Conservation (phyloP, 2,888 invertebrate species). For the Clunio marinus region DNA sequence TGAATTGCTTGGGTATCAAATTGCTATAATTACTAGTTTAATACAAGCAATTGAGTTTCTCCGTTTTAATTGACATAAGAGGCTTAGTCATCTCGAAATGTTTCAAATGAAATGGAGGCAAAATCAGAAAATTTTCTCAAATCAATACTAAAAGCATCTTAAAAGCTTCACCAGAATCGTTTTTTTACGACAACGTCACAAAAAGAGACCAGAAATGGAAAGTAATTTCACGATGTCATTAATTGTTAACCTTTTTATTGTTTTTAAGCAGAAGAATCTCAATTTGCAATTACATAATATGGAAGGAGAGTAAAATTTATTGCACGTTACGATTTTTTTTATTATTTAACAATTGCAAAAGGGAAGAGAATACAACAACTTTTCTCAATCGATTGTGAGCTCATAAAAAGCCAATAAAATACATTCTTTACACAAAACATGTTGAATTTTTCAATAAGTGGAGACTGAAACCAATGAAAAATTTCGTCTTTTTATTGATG, state of each 20-base stretch:
- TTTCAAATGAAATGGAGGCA: too few species aligned
- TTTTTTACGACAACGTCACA: too few species aligned
- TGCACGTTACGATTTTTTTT: constrained; percentile 6
- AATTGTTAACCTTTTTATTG: not conserved
- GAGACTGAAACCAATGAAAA: not conserved
- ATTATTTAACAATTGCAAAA: not conserved
- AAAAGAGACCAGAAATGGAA: too few species aligned
- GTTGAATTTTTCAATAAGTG: constrained; percentile 4
- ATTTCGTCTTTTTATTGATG: not conserved
- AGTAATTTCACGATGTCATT: not conserved
- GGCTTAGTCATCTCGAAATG: too few species aligned
- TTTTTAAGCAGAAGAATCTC: too few species aligned
- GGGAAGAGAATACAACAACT: not conserved
- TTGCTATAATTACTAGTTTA: too few species aligned
- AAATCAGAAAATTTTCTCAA: too few species aligned
- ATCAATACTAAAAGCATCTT: too few species aligned
- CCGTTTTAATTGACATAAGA: too few species aligned
- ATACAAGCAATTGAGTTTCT: too few species aligned
- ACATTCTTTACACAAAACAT: constrained; percentile 6
- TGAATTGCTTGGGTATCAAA: too few species aligned
- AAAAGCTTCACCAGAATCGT: too few species aligned
- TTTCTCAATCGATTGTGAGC: constrained; percentile 4
- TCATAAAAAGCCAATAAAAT: constrained; percentile 6
- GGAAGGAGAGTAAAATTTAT: not conserved
- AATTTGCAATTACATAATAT: not conserved